Evolutionary conservation across 2,113 vertebrate genomes (phyloP), one percentile per base, ranked within the genome.

Genomic region (Etia nguti): DNA sequence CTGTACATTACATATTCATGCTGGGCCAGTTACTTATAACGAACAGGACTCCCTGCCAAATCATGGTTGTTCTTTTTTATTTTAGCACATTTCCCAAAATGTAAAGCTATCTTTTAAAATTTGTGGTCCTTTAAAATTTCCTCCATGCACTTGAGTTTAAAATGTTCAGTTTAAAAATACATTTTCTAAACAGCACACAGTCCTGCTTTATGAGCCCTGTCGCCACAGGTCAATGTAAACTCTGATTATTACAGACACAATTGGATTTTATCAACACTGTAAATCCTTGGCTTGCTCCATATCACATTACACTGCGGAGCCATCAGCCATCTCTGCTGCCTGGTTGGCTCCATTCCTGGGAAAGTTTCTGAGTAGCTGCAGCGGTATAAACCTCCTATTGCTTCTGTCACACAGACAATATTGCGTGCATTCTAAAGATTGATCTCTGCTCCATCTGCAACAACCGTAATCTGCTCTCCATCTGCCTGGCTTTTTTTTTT

Each of bases 311-410:
- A 56, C 56, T 46, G 62, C 13, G 2, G 26, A 29, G 48, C 31
- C 41, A 50, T 81, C 15, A 26, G 48, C 60, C 57, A 68, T 87
- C 29, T 85, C 88, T 57, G 56, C 20, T 11, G 26, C 20, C 83
- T 15, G 9, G 3, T 68, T 38, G 18, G 31, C 59, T 90, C 20
- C 18, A 77, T 48, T 56, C 57, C 83, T 82, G 46, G 18, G 68
- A 60, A 38, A 8, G 55, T 83, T 88, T 88, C n/a, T 89, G 82
- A 87, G 48, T 84, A 83, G 83, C 81, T 20, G 56, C 10, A 29
- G 54, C 22, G 29, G 36, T n/a, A 77, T 59, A 82, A 24, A 20
- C 24, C 38, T 81, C 73, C 46, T 54, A 83, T 88, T 80, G 80
- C 26, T 70, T 81, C 81, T 81, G 83, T 85, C 86, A 86, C 79